Percentiles rank a stretch among this genome's conserved stretches.
Evolutionary conservation across 2,797 vertebrate genomes (phyloP).

Genomic region (Thalassophryne amazonica): DNA sequence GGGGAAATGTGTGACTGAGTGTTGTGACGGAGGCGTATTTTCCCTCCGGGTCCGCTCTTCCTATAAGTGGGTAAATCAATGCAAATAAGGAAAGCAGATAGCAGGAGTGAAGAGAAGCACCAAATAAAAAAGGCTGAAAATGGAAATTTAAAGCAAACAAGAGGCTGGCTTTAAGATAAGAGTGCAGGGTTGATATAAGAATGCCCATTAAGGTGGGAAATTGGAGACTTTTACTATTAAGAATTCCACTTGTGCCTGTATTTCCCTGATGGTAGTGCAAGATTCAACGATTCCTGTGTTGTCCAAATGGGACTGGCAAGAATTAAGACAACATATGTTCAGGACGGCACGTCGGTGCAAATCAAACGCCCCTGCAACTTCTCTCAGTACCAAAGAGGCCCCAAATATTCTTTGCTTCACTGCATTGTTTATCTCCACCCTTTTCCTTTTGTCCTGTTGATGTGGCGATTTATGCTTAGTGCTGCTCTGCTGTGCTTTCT

Average conservation of each 20-base stretch:
- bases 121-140: constrained; percentile 39
- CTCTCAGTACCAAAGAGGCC: constrained; percentile 75
- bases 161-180: constrained; percentile 48
- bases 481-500: constrained; percentile 27
- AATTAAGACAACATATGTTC: constrained; percentile 86
- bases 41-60: constrained; percentile 63
- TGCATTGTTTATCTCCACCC: constrained; percentile 68
- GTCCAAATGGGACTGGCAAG: constrained; percentile 83
- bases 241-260: constrained; percentile 77
- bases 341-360: constrained; percentile 69
- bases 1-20: constrained; percentile 14
- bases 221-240: constrained; percentile 80
- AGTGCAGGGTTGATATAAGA: constrained; percentile 53
- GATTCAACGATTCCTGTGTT: constrained; percentile 71
- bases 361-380: constrained; percentile 80
- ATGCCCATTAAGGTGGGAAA: constrained; percentile 82
- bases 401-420: constrained; percentile 67
- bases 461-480: constrained; percentile 52
- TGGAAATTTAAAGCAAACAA: constrained; percentile 60
- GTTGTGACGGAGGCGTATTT: constrained; percentile 68
- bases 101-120: constrained; percentile 54
- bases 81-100: constrained; percentile 65
- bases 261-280: constrained; percentile 79
- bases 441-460: constrained; percentile 54
- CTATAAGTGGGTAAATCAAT: constrained; percentile 75